Evolutionary conservation across 2,888 invertebrate species (phyloP).

Genomic region (Ditylenchus weischeri): DNA sequence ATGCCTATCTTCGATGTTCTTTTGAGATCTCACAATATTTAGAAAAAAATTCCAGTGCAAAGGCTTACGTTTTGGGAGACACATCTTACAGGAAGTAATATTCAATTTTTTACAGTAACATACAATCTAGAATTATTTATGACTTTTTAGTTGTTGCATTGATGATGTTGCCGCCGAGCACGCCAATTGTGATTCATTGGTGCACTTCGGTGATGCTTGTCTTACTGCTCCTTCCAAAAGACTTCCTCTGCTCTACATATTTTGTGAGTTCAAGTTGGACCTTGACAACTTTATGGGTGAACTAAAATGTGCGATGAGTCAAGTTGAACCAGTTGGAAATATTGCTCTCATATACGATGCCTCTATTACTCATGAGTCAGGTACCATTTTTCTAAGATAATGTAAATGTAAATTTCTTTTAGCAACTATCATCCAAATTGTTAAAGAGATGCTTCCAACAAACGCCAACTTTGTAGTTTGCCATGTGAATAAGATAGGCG

Average conservation of each 20-base stretch:
- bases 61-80: slow-evolving; percentile 51
- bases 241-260: slow-evolving; percentile 68
- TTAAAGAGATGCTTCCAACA: neutral
- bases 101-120: too few species aligned
- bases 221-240: slow-evolving; percentile 71
- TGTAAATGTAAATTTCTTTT: neutral
- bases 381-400: slow-evolving; percentile 6
- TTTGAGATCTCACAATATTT: slow-evolving; percentile 28
- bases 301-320: neutral
- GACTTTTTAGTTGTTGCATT: slow-evolving; percentile 75
- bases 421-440: too few species aligned
- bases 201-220: slow-evolving; percentile 88
- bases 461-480: neutral
- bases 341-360: slow-evolving; percentile 26
- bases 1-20: slow-evolving; percentile 41
- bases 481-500: neutral
- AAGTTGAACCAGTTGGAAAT: neutral
- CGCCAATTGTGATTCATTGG: slow-evolving; percentile 75
- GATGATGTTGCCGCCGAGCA: slow-evolving; percentile 86
- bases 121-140: too few species aligned
- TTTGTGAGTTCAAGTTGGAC: slow-evolving; percentile 31
- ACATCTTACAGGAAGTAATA: slow-evolving; percentile 52
- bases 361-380: slow-evolving; percentile 18
- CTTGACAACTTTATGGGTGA: slow-evolving; percentile 22
- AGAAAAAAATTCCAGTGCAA: slow-evolving; percentile 27